Evolutionary conservation across 2,888 invertebrate species (phyloP), one percentile per base, ranked within the genome.

Genomic region (Agrochola circellaris): DNA sequence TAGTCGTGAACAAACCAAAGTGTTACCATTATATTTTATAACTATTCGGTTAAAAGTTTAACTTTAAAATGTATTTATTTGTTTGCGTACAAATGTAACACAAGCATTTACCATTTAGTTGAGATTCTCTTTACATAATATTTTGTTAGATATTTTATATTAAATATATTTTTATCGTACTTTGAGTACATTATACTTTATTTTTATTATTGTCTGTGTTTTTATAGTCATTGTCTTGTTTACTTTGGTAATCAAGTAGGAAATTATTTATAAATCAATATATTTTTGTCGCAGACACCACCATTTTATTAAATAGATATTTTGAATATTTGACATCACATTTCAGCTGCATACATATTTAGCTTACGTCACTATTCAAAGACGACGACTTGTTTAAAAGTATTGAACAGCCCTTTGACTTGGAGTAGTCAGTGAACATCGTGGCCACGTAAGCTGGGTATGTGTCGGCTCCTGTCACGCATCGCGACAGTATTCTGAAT

Each of bases 401-500:
- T 9, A n/a, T 4, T 9, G 34, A 20, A n/a, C n/a, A 15, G 17
- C 34, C 26, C 23, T n/a, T 20, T 2, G 58, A n/a, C 13, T 11
- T 17, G 0, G 23, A 3, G 23, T 9, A 17, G 13, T 51, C n/a
- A 9, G 26, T 23, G 30, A 3, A 2, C 2, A 3, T 1, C 2
- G 38, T n/a, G 48, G 71, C 68, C 75, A 54, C 61, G 83, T 77
- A 56, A 26, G 74, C 84, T 82, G 61, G 65, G 17, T 65, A 48
- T 77, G 79, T 62, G 23, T 23, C 64, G 20, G 72, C 38, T 13
- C 66, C 83, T 73, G 80, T 71, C 82, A 38, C 83, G 86, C 82
- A 75, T 77, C 77, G 81, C 86, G 89, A 73, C 87, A 88, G 90
- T 90, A 88, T 91, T 92, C 78, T 88, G 80, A 77, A 83, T 89